Conservation (phyloP, 2,113 vertebrate species). For the Callionymus lyra region DNA sequence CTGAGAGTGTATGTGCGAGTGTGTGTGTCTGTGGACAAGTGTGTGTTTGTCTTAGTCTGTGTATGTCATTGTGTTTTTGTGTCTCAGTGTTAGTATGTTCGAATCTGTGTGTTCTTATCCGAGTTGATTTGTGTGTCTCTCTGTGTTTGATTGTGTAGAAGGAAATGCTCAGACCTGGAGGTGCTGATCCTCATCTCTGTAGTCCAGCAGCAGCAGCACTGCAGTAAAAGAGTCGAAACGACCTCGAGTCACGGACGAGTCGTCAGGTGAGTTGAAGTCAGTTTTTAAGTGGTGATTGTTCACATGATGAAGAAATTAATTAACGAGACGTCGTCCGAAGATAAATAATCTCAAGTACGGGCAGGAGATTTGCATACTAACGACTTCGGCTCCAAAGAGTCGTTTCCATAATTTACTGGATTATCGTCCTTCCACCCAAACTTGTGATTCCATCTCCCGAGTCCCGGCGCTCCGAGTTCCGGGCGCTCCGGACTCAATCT, state of each 20-base stretch:
- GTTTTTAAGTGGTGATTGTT: conserved; percentile 30
- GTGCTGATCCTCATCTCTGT: too few species aligned
- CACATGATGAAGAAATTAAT: conserved; percentile 62
- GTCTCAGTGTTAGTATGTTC: neutral
- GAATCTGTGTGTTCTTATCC: neutral
- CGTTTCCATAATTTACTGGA: conserved; percentile 37
- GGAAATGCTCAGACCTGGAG: too few species aligned
- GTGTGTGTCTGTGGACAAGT: neutral
- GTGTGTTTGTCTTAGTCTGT: neutral
- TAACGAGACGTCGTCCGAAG: conserved; percentile 47
- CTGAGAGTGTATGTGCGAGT: neutral
- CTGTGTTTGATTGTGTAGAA: too few species aligned
- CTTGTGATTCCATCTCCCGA: neutral
- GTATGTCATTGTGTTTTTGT: neutral
- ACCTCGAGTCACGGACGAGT: too few species aligned
- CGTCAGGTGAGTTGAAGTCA: too few species aligned
- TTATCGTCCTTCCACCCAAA: conserved; percentile 24
- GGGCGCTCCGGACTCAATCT: conserved; percentile 35
- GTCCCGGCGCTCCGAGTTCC: conserved; percentile 2
- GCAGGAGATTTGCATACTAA: conserved; percentile 71
- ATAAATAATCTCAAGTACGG: conserved; percentile 68
- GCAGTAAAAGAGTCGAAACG: too few species aligned
- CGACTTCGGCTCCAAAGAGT: conserved; percentile 54
- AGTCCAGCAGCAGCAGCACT: too few species aligned
- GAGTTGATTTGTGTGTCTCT: conserved; percentile 37